Conservation (phyloP, 2,113 vertebrate species). For the Halichoeres trimaculatus region DNA sequence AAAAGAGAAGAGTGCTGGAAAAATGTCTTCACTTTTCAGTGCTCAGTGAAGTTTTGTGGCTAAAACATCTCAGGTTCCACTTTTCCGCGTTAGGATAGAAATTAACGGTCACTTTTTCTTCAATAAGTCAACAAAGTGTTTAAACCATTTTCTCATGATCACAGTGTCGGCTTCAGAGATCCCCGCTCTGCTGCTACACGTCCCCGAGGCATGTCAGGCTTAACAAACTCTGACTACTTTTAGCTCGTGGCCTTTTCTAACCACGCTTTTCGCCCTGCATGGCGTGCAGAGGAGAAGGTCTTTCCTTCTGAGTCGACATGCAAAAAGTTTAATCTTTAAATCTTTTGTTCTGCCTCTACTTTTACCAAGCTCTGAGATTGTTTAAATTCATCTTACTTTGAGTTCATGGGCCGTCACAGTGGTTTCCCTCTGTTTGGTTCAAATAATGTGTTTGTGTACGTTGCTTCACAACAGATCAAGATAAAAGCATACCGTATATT, state of each 20-base stretch:
- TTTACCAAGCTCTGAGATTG: background rate
- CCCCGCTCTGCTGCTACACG: background rate
- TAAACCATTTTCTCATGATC: background rate
- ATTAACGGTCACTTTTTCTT: background rate
- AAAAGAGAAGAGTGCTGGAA: background rate
- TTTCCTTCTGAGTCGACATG: background rate
- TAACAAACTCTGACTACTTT: background rate
- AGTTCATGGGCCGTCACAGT: no score
- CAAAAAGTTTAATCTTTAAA: background rate
- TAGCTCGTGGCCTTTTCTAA: background rate
- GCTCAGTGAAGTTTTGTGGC: no score
- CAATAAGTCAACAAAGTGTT: background rate
- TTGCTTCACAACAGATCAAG: no score
- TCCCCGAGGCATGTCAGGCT: background rate
- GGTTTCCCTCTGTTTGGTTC: background rate
- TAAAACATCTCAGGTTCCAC: no score
- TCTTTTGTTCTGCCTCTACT: background rate
- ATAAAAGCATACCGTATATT: no score
- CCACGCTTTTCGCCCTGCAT: background rate
- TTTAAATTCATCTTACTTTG: no score
- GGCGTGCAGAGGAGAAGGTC: background rate
- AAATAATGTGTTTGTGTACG: background rate
- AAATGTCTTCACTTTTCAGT: background rate
- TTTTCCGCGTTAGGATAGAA: background rate
- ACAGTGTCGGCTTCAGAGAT: background rate